Base-by-base conservation (phyloP, 2,797 vertebrate genomes). In the Falco novaeseelandiae region DNA sequence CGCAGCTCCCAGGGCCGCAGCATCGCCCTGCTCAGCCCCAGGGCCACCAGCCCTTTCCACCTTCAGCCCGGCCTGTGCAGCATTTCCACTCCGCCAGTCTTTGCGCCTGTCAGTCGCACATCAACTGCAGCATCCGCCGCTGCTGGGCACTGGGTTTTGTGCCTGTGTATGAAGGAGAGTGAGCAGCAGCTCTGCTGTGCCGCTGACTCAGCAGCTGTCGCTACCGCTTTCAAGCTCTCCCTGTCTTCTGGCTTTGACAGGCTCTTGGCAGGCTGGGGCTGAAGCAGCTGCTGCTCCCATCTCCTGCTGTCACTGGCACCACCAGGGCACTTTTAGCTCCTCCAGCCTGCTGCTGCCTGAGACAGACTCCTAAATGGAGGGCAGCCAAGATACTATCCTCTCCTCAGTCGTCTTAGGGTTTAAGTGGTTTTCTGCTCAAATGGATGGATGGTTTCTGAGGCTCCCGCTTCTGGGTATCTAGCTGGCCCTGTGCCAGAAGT, bases 361-460 rank as follows among this genome's bases (percentile, higher is more conserved):
- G 36, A 38, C 34, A 9, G 2, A 48, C 51, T 84, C 32, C 77
- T 63, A 44, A 22, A 55, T 23, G 63, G 78, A 73, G 52, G 48
- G 71, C 51, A 80, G 89, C 82, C 78, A 83, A 76, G 67, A 49
- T 0, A 1, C 36, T 14, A 5, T n/a, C 51, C 38, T 65, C 1
- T 18, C 23, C 34, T 72, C 1, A 1, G 13, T 8, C 6, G 1
- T 62, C 38, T 42, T 32, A 21, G 0, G 0, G 15, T 40, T 74
- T 29, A 59, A 74, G 46, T 34, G 63, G 25, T 32, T 89, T 93
- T 83, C 38, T 44, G 66, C 55, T 77, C 59, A 29, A 26, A 54
- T 10, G 22, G 42, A 42, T 0, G 2, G 38, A 42, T 0, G 2
- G 38, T 25, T 87, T 62, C 42, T 44, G 29, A 27, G 32, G 44